Evolutionary conservation across 2,888 invertebrate species (phyloP), one percentile per base, ranked within the genome.

Genomic region (Meta bourneti): DNA sequence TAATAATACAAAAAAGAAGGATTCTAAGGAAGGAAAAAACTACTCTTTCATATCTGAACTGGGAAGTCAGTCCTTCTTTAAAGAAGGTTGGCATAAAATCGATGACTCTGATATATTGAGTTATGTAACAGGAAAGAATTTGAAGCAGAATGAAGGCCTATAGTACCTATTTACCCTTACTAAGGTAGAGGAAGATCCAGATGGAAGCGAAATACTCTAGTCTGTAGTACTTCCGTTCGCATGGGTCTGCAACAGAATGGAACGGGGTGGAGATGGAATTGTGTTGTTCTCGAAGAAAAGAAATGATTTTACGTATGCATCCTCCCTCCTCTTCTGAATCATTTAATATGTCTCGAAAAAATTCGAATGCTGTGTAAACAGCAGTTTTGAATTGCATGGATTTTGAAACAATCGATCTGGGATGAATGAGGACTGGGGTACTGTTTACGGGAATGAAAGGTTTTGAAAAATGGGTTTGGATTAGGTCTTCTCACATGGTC

Each of bases 41-140:
- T 61, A 87, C 79, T 79, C 87, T 52, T 61, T 87, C 87, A 87
- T 79, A 87, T 87, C 87, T 79, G 71, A 79, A 72, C 71, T 71
- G 79, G 54, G 79, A 79, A 87, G 79, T 79, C 79, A 52, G 79
- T 79, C 71, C 70, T 85, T 54, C 48, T 52, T 70, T 70, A 48
- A 34, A 72, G 49, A 9, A 34, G 34, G 52, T 6, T 75, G 82
- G 89, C 89, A 89, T 70, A 89, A 89, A 89, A 89, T 89, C 89
- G 70, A 89, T 89, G 7, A 8, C 16, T 48, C 81, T 89, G 89
- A 89, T 89, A 82, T 82, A 89, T 89, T 75, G 89, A 89, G 89
- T 89, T 89, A 82, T 75, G 81, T 89, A 89, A 82, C 82, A 89
- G 75, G 20, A 77, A 89, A 82, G 77, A 82, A 82, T 72, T 72